Conservation (phyloP, 2,113 vertebrate genomes). For the Hemicordylus capensis region DNA sequence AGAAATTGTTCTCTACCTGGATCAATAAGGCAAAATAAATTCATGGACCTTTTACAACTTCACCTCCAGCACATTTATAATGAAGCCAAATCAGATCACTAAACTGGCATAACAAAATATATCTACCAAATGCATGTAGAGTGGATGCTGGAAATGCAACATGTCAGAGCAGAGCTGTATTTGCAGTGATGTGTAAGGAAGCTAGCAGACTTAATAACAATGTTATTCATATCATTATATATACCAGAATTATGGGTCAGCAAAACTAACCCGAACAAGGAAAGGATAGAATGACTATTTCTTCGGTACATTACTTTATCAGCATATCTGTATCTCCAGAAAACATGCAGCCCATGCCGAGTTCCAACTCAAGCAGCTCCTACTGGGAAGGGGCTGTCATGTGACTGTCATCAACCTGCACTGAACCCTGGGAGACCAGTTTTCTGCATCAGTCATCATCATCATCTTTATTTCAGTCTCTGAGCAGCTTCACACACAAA, state of each 20-base stretch:
- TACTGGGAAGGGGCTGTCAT: too few species aligned
- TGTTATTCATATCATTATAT: neutral
- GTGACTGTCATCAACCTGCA: neutral
- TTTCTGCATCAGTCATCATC: too few species aligned
- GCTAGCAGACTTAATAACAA: neutral
- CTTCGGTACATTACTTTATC: neutral
- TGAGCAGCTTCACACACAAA: too few species aligned
- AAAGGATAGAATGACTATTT: neutral
- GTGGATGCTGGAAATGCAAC: neutral
- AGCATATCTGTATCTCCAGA: neutral
- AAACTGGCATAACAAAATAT: constrained; percentile 8
- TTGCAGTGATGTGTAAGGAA: constrained; percentile 18
- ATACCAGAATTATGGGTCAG: neutral
- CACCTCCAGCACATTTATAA: neutral
- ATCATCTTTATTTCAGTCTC: too few species aligned
- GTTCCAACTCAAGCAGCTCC: neutral
- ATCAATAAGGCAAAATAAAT: neutral
- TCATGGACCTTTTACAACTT: neutral
- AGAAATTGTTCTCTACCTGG: neutral
- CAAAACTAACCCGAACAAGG: neutral
- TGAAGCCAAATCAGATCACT: neutral
- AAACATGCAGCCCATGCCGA: neutral
- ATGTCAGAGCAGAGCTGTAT: neutral
- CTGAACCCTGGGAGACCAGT: neutral
- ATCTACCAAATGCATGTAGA: constrained; percentile 11